Conservation (phyloP, 53 echinoderm and acorn worm genomes). For the Actinopyga echinites region DNA sequence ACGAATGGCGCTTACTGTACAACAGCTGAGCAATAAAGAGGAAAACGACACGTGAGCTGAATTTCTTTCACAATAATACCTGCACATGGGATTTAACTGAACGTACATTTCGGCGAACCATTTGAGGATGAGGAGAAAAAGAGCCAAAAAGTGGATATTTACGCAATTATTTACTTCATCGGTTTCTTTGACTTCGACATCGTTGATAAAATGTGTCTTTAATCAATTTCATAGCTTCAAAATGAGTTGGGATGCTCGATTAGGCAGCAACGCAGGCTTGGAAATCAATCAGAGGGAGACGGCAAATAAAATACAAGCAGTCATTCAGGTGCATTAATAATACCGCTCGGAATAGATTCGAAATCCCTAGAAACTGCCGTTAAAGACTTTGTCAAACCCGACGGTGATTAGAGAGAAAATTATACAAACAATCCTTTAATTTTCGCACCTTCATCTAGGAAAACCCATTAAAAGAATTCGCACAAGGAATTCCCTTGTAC, state of each 20-base stretch:
- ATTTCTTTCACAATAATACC: too few relatives aligned
- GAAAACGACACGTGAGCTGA: too few relatives aligned
- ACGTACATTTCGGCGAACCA: too few relatives aligned
- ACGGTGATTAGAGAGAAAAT: constrained; percentile 21
- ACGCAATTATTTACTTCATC: constrained; percentile 18
- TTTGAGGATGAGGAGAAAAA: not conserved
- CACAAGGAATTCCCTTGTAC: constrained; percentile 23
- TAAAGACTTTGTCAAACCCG: constrained; percentile 20
- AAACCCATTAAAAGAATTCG: constrained; percentile 29
- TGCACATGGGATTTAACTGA: too few relatives aligned
- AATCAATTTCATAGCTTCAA: not conserved
- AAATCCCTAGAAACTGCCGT: constrained; percentile 27
- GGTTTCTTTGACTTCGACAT: not conserved
- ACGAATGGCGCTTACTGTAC: too few relatives aligned
- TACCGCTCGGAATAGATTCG: not conserved
- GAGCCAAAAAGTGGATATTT: constrained; percentile 12
- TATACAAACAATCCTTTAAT: constrained; percentile 30
- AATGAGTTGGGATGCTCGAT: too few relatives aligned
- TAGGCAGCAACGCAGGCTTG: too few relatives aligned
- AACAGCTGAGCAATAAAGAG: too few relatives aligned
- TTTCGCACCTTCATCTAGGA: constrained; percentile 17
- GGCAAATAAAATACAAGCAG: too few relatives aligned
- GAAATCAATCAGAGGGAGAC: too few relatives aligned
- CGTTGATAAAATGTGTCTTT: constrained; percentile 26
- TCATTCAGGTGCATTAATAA: too few relatives aligned